Conservation (phyloP, 2,888 invertebrate species). For the Drosophila helvetica region DNA sequence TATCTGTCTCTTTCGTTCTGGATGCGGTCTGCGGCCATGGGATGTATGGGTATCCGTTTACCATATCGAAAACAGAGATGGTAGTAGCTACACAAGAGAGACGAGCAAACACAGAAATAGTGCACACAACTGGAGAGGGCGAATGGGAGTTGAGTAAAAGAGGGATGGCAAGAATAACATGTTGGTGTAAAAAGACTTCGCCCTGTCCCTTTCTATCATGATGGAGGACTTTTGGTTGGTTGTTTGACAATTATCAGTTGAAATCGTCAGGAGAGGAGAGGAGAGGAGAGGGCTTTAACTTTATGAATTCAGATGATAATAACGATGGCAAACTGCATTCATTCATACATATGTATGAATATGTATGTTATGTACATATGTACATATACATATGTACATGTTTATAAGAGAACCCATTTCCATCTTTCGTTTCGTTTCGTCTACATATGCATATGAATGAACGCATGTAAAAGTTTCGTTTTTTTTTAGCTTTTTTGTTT, state of each 20-base stretch:
- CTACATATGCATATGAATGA: constrained; percentile 31
- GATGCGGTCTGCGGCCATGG: background rate
- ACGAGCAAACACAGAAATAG: background rate
- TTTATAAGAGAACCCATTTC: constrained; percentile 2
- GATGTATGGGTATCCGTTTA: background rate
- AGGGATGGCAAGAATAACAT: constrained; percentile 13
- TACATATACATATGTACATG: constrained; percentile 1
- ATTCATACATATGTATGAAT: constrained; percentile 9
- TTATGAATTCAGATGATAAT: constrained; percentile 48
- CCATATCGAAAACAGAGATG: constrained; percentile 25
- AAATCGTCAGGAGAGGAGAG: too few relatives aligned
- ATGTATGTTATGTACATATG: constrained; percentile 1
- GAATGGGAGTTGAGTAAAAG: constrained; percentile 23
- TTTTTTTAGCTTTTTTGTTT: background rate
- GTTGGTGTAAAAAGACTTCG: background rate
- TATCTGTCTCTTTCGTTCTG: constrained; percentile 18
- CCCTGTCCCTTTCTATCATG: background rate
- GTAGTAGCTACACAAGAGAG: background rate
- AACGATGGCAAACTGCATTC: constrained; percentile 39
- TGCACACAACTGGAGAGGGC: background rate
- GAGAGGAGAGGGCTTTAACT: constrained; percentile 29
- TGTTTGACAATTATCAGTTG: constrained; percentile 32
- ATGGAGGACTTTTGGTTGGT: constrained; percentile 11
- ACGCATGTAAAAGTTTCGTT: constrained; percentile 7
- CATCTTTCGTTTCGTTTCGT: constrained; percentile 9